phyloP scores from a whole-genome alignment of 2,797 vertebrate genomes.

The Apodemus agrarius region DNA sequence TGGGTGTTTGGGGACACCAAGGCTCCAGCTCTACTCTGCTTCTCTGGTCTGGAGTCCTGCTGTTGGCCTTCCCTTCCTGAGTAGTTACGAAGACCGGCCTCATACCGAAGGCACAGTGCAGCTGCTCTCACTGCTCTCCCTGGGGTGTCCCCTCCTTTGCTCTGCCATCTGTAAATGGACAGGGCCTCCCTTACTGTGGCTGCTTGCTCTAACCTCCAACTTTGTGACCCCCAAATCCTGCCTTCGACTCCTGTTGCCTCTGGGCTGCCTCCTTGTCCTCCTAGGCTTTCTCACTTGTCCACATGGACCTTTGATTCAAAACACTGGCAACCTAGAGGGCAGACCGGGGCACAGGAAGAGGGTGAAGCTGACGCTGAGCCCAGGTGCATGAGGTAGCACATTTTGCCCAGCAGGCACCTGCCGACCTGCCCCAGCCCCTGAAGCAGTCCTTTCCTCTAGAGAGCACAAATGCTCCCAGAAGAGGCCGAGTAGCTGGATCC shows the following conservation, averaged over 20 bases:
- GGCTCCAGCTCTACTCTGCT: constrained; percentile 24
- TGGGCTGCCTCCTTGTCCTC: not conserved
- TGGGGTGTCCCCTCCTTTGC: not conserved
- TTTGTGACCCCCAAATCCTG: not conserved
- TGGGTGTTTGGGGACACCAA: not conserved
- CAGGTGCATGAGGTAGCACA: not conserved
- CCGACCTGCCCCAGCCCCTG: not conserved
- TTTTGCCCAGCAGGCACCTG: not conserved
- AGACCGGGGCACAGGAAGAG: not conserved
- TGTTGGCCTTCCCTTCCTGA: not conserved
- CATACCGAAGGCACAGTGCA: not conserved
- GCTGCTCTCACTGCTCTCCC: not conserved
- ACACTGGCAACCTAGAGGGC: not conserved
- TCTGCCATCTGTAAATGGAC: not conserved
- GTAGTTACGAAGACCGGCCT: not conserved
- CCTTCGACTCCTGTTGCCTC: not conserved
- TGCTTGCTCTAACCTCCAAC: not conserved
- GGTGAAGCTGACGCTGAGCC: not conserved
- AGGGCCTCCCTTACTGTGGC: not conserved
- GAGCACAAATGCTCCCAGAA: not conserved
- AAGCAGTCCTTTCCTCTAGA: not conserved
- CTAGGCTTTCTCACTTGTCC: not conserved
- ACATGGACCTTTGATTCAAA: not conserved
- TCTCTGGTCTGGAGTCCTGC: not conserved
- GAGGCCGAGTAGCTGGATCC: not conserved